Base-by-base conservation (phyloP, 1,140 invertebrate species). In the Glossosoma conforme region DNA sequence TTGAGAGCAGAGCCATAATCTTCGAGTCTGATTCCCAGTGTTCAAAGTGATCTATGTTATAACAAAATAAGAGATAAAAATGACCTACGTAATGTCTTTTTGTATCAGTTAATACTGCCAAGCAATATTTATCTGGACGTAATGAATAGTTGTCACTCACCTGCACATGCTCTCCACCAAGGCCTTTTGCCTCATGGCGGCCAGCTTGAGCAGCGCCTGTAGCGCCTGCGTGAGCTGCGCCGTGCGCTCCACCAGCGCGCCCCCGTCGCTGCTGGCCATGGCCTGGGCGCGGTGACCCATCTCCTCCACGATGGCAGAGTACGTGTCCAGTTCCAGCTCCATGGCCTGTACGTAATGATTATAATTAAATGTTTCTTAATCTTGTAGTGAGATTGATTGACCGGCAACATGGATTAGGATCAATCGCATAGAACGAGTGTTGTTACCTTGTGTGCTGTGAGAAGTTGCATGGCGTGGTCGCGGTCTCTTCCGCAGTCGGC, bases 281-380 rank as follows among this genome's bases (percentile, higher is more conserved):
- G 81, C 72, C 30, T 83, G 77, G 3, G 90, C 92, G 44, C 83
- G 86, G 64, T 89, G 87, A 11, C 90, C 89, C 86, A 97, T 93
- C 77, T 95, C 92, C 11, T 83, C 83, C 3, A 96, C 87, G 37
- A 97, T 91, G 13, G 89, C 90, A 58, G 85, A 86, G 71, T 97
- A 97, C 2, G 92, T 93, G 63, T 97, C 93, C 52, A 97, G 72
- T 70, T 97, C 93, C 17, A 96, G 74, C 63, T 97, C 92, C 28
- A 95, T 75, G 19, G 89, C 86, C 85, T 90, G 60, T 38, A 64
- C 62, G 52, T 49, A 43, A 25, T 45, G n/a, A n/a, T n/a, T n/a
- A n/a, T n/a, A n/a, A n/a, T n/a, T n/a, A n/a, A n/a, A n/a, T n/a
- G n/a, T n/a, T n/a, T n/a, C n/a, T n/a, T n/a, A n/a, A n/a, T n/a